Conservation (phyloP, 2,797 vertebrate genomes). For the Gymnodraco acuticeps region DNA sequence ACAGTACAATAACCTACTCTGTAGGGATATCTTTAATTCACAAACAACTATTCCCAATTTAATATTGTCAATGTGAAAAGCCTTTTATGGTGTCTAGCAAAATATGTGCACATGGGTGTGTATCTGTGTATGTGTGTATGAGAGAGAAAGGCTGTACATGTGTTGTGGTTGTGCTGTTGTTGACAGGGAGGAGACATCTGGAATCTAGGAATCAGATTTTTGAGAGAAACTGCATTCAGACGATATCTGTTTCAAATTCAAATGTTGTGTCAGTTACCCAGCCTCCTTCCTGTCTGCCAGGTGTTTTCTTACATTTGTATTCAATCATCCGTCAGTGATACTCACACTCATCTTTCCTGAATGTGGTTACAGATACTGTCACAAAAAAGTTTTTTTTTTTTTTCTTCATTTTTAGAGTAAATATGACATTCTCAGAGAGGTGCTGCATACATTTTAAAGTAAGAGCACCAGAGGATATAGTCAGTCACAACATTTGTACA, state of each 20-base stretch:
- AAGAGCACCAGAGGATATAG: conserved; percentile 1
- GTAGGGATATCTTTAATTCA: conserved; percentile 53
- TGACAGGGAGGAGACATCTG: conserved; percentile 59
- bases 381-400: conserved; percentile 2
- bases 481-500: conserved; percentile 7
- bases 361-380: conserved; percentile 44
- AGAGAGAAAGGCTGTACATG: neutral
- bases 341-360: conserved; percentile 27
- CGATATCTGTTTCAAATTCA: conserved; percentile 63
- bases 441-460: conserved; percentile 6
- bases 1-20: conserved; percentile 44
- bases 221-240: conserved; percentile 50
- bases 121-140: neutral
- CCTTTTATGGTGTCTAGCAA: conserved; percentile 33
- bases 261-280: conserved; percentile 48
- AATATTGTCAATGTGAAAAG: conserved; percentile 45
- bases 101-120: conserved; percentile 8
- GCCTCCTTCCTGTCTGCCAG: conserved; percentile 23
- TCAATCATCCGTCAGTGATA: conserved; percentile 60
- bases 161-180: conserved; percentile 23
- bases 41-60: conserved; percentile 54
- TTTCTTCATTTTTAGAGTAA: conserved; percentile 1
- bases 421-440: conserved; percentile 28
- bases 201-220: conserved; percentile 57
- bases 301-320: conserved; percentile 64